phyloP scores from a whole-genome alignment of 2,888 invertebrate species.

The Xestia sexstrigata region DNA sequence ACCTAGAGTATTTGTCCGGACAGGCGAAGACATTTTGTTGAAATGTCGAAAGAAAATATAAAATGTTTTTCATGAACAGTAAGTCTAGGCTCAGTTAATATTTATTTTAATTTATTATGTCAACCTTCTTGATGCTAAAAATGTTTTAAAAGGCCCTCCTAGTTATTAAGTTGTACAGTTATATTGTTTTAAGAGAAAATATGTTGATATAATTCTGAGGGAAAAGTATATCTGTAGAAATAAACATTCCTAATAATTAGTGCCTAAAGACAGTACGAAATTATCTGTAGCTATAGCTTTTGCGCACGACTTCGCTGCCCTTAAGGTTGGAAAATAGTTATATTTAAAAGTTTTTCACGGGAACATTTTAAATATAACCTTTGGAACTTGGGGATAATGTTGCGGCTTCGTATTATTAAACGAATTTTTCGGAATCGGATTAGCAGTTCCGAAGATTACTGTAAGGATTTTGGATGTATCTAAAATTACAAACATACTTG shows the following conservation, averaged over 20 bases:
- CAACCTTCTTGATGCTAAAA: neutral
- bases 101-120: slow-evolving; percentile 3
- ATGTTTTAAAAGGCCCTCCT: neutral
- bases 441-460: neutral
- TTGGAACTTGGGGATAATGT: neutral
- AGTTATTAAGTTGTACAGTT: neutral
- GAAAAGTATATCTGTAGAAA: neutral
- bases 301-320: neutral
- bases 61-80: slow-evolving; percentile 14
- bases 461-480: neutral
- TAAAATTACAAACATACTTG: neutral
- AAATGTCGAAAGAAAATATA: neutral
- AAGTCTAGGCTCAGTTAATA: neutral
- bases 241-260: neutral
- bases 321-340: neutral
- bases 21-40: slow-evolving; percentile 21
- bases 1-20: slow-evolving; percentile 30
- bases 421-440: neutral
- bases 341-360: neutral
- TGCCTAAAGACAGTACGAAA: neutral
- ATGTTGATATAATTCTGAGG: neutral
- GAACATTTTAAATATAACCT: neutral
- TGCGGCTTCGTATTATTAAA: neutral
- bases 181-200: neutral
- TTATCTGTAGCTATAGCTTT: neutral